Conservation (phyloP, 2,113 vertebrate species). For the Suricata suricatta region DNA sequence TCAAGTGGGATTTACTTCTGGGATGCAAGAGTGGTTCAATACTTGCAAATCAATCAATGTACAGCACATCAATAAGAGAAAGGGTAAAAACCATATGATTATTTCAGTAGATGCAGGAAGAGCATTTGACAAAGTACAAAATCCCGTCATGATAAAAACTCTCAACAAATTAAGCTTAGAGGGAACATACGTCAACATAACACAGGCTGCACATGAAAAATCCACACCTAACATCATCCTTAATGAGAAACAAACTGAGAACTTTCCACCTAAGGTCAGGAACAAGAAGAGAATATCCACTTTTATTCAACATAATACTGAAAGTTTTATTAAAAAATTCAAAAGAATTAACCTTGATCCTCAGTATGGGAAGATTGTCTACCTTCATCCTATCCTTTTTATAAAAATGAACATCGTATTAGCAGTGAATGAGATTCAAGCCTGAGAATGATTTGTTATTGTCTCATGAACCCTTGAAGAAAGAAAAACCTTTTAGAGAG, state of each 20-base stretch:
- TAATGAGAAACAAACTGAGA: neutral
- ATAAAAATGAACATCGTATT: neutral
- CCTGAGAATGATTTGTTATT: conserved; percentile 26
- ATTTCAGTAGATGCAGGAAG: neutral
- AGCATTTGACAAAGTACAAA: neutral
- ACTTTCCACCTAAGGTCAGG: neutral
- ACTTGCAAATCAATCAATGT: neutral
- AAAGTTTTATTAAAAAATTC: neutral
- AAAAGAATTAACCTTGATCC: neutral
- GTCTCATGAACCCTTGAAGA: neutral
- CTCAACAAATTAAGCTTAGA: neutral
- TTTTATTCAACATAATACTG: neutral
- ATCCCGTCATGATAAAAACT: neutral
- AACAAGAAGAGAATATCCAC: neutral
- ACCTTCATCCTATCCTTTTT: neutral
- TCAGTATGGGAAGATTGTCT: neutral
- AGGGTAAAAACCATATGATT: neutral
- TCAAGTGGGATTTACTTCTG: neutral
- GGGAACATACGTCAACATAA: neutral
- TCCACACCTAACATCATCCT: neutral
- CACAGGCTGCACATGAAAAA: neutral
- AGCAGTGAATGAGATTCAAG: neutral
- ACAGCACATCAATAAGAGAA: neutral
- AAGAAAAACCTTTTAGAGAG: neutral
- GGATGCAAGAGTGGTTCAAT: neutral